These are phyloP conservation scores for Orthochromis malagaraziensis DNA, from an alignment of 2,113 vertebrate genomes.

Conservation along the genomic window DNA sequence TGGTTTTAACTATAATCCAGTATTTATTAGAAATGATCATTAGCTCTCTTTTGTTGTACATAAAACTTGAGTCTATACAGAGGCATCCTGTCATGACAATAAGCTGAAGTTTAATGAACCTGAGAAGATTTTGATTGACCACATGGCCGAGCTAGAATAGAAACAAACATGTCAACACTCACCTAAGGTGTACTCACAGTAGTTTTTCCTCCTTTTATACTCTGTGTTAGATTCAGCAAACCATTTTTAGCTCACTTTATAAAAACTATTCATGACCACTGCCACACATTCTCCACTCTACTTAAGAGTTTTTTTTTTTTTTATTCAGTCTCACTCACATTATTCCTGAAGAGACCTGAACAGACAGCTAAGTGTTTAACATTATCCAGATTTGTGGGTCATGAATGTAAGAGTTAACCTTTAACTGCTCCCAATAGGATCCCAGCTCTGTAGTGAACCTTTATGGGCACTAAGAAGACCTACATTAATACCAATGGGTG, in stretches of 20 bases:
- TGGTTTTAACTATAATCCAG: background rate
- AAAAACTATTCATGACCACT: background rate
- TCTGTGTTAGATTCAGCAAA: conserved; percentile 18
- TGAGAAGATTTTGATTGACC: background rate
- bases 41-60: background rate
- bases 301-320: background rate
- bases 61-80: background rate
- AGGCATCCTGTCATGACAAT: background rate
- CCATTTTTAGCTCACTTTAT: conserved; percentile 32
- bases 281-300: background rate
- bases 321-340: background rate
- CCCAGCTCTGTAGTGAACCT: background rate
- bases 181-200: background rate
- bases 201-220: conserved; percentile 1
- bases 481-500: background rate
- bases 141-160: background rate
- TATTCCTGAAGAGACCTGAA: background rate
- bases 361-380: background rate
- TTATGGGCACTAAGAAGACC: background rate
- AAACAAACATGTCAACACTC: background rate
- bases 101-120: background rate
- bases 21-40: background rate
- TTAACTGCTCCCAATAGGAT: background rate
- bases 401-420: background rate
- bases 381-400: background rate